A percentile compares a stretch with the other conserved stretches of the same genome.
phyloP scores from a whole-genome alignment of 2,888 invertebrate genomes.

The Macrosoma leucophasiata region DNA sequence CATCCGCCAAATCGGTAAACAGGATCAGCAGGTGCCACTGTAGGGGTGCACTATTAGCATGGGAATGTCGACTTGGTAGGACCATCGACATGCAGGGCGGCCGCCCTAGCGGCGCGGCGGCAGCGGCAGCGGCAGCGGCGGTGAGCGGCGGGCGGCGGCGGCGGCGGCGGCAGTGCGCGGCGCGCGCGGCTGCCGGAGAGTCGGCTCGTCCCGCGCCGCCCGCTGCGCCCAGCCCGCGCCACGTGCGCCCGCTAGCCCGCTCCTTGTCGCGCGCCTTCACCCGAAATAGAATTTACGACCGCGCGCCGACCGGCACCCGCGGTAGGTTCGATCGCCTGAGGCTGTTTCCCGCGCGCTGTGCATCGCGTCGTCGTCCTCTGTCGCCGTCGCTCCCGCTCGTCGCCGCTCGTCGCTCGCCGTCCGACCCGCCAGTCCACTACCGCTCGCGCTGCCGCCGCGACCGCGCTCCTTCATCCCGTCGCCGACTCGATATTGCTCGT shows the following conservation, averaged over 20 bases:
- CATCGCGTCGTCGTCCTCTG: too few relatives aligned
- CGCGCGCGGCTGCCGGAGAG: conserved; percentile 54
- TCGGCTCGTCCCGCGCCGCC: conserved; percentile 32
- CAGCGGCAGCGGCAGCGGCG: conserved; percentile 18
- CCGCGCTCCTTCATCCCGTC: too few relatives aligned
- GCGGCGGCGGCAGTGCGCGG: conserved; percentile 51
- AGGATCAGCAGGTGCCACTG: not conserved
- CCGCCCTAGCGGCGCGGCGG: conserved; percentile 16
- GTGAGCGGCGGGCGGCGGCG: conserved; percentile 18
- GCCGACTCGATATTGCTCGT: too few relatives aligned
- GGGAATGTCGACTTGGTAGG: conserved; percentile 11
- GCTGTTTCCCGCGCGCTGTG: not conserved
- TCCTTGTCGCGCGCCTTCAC: conserved; percentile 18
- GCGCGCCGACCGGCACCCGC: conserved; percentile 16
- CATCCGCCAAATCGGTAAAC: not conserved
- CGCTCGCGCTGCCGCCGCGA: too few relatives aligned
- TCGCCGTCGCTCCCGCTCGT: too few relatives aligned
- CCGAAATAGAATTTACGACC: conserved; percentile 18
- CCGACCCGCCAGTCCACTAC: too few relatives aligned
- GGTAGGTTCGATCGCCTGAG: conserved; percentile 22
- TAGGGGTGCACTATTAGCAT: conserved; percentile 1
- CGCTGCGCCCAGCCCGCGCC: conserved; percentile 24
- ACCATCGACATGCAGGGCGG: conserved; percentile 14
- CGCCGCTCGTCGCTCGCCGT: too few relatives aligned
- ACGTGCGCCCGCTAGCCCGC: conserved; percentile 24